Base-by-base conservation (phyloP, 2,797 vertebrate genomes). In the Chiroxiphia lanceolata region DNA sequence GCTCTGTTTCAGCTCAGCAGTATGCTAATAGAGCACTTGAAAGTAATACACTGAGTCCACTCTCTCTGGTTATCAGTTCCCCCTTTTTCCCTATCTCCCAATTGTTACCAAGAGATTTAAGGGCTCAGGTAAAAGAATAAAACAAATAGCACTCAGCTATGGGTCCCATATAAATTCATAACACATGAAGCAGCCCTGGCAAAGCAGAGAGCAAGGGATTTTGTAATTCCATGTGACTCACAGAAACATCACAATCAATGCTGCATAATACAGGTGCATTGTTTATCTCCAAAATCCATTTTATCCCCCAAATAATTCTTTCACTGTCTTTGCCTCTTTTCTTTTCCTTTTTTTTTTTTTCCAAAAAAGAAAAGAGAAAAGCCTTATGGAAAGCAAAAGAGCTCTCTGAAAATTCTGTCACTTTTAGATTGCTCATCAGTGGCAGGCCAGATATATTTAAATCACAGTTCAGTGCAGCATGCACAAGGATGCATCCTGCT, bases 201-300 rank as follows among this genome's bases (percentile, higher is more conserved):
- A 29, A 94, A 94, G 57, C 61, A 94, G 72, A 96, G 81, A 94
- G 86, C 84, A 90, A 92, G 72, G 31, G 47, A 93, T 57, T 82
- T 85, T 42, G 17, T 61, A 72, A 94, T 93, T 96, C 78, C n/a
- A 9, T 56, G 59, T 69, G 94, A 88, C 11, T 65, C 60, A 60
- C 11, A 14, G 45, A 60, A 51, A 57, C 0, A 1, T 76, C 75
- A 85, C 67, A 89, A 61, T 75, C 68, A 77, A 34, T 75, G 34
- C 40, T 22, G 19, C 33, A 20, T 59, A 70, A 87, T 57, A 78
- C 20, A 91, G 38, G 54, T 44, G 25, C 29, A 59, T 56, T 93
- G 14, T 64, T 91, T 27, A 3, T 54, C 54, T 84, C n/a, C 1
- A 0, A n/a, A 91, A 93, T n/a, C 38, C 0, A 63, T 80, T 95